Evolutionary conservation across 2,888 invertebrate genomes (phyloP), one percentile per base, ranked within the genome.

Genomic region (Lasioglossum villosulum): DNA sequence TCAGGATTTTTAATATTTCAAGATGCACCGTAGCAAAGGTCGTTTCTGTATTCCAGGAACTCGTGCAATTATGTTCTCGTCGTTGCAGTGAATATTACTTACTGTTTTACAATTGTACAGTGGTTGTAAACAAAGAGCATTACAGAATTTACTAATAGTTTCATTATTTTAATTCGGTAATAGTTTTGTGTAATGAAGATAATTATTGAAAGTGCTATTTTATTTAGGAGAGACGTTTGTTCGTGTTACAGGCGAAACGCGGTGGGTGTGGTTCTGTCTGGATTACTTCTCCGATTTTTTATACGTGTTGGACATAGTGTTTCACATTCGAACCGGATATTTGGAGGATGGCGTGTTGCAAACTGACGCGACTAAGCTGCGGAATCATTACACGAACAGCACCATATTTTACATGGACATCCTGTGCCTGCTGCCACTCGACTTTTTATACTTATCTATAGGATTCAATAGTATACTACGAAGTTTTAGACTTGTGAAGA

Each of bases 401-500:
- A 98, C 98, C 88, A 98, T 98, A 91, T 99, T 99, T 96, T 99
- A 99, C 97, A 98, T 99, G 95, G 99, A 99, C 97, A 99, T 99
- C 96, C 97, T 99, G 95, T 99, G 99, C 96, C 97, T 99, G 95
- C 96, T 99, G 95, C 99, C 99, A 91, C 96, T 99, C 95, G 99
- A 99, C 96, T 99, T 99, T 96, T 97, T 99, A 93, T 99, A 99
- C 96, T 96, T 99, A 94, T 99, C 99, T 95, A 98, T 99, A 95
- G 99, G 98, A 92, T 98, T 98, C 96, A 99, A 99, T 96, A 99
- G 99, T 93, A 98, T 99, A 94, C 96, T 99, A 92, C 97, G 99
- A 93, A 98, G 98, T 94, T 99, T 99, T 96, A 97, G 99, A 89
- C 97, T 99, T 94, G 99, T 99, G 93, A 99, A 99, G 96, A 99